Evolutionary conservation across 2,888 invertebrate species (phyloP), one percentile per base, ranked within the genome.

Genomic region (Syritta pipiens): DNA sequence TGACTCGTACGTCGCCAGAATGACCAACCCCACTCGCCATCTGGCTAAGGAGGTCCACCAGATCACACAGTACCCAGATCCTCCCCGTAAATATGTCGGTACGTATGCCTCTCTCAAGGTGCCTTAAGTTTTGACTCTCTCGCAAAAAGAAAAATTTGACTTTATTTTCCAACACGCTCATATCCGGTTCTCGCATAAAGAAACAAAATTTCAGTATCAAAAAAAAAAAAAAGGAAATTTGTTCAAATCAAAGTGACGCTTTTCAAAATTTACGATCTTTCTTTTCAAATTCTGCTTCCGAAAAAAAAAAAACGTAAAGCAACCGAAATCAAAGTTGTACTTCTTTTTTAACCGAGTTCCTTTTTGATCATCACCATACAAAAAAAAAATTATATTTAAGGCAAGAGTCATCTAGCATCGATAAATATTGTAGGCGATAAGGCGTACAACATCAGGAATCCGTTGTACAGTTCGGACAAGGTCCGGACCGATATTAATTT

Each of bases 401-500:
- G 95, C 89, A 92, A 93, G 88, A 95, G 95, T 84, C 93, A 94
- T 91, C 92, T 96, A 89, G 93, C 96, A 84, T 95, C 95, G 90
- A 91, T 96, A 87, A 93, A 93, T 87, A 96, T 95, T 91, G 93
- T 94, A 87, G 96, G 94, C 85, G 94, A 93, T 86, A 94, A 92
- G 89, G 93, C 92, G 84, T 94, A 94, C 90, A 91, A 94, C 86
- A 92, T 93, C 88, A 93, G 95, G 86, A 91, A 93, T 86, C 93
- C 94, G 81, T 92, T 93, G 82, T 91, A 91, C 84, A 89, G 90
- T 82, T 91, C 92, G 87, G 93, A 95, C 85, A 94, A 94, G 89
- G 92, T 96, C 88, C 93, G 93, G 89, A 94, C 92, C 89, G 96
- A 96, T 90, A 95, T 96, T 89, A 94, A 94, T 87, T 93, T 95